A percentile compares a stretch with the other conserved stretches of the same genome.
Evolutionary conservation across 2,888 invertebrate genomes (phyloP).

Genomic region (Gnatocerus cornutus): DNA sequence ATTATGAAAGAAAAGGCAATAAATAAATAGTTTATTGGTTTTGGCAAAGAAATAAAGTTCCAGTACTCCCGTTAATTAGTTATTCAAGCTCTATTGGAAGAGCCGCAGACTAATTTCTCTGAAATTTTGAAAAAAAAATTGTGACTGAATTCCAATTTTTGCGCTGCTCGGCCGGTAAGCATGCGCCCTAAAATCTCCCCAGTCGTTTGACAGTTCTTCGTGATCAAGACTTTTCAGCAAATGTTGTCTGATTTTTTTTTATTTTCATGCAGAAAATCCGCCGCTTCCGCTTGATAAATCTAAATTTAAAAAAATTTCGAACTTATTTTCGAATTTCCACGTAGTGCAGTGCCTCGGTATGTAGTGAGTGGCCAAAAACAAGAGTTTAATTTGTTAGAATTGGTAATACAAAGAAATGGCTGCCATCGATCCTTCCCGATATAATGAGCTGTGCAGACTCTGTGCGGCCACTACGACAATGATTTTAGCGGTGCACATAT

Average conservation of each 20-base stretch:
- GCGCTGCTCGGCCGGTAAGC: background rate
- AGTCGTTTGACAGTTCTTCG: conserved; percentile 19
- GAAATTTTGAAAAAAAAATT: no score
- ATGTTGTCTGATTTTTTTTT: conserved; percentile 33
- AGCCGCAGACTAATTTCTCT: no score
- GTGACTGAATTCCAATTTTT: background rate
- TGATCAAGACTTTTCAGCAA: conserved; percentile 41
- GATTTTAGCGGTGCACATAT: conserved; percentile 68
- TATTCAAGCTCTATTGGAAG: no score
- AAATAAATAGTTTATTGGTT: no score
- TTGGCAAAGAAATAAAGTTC: no score
- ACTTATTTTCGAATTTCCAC: background rate
- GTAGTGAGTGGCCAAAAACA: conserved; percentile 4
- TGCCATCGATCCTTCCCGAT: conserved; percentile 61
- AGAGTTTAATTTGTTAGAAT: conserved; percentile 44
- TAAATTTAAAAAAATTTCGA: background rate
- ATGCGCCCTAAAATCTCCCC: background rate
- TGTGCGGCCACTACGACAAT: conserved; percentile 68
- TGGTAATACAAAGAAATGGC: conserved; percentile 61
- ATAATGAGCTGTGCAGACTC: conserved; percentile 68
- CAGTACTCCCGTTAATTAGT: no score
- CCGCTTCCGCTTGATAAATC: background rate
- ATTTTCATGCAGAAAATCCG: background rate
- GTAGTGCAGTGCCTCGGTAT: conserved; percentile 1
- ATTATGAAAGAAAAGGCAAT: no score